Evolutionary conservation across 2,888 invertebrate genomes (phyloP).

Genomic region (Tetragonisca angustula): DNA sequence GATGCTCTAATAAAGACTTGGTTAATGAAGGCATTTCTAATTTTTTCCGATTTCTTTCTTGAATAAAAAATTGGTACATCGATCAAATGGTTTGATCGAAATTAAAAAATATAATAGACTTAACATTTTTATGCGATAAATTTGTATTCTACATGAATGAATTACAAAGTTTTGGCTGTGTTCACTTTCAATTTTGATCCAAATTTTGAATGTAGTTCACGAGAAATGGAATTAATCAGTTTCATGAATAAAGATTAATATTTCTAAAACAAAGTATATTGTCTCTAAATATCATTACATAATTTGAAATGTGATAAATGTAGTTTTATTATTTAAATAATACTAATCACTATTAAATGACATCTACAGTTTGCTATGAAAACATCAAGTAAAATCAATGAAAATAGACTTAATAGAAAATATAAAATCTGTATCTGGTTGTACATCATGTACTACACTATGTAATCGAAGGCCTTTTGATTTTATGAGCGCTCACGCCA

Average conservation of each 20-base stretch:
- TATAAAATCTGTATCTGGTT: neutral
- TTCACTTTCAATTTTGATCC: too few species aligned
- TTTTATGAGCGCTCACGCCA: slow-evolving; percentile 63
- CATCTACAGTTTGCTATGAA: neutral
- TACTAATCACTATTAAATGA: neutral
- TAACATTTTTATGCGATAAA: too few species aligned
- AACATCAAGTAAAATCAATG: neutral
- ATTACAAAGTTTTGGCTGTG: too few species aligned
- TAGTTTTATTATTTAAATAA: neutral
- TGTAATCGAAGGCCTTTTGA: slow-evolving; percentile 50
- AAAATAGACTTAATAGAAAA: neutral
- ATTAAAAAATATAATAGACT: too few species aligned
- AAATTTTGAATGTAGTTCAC: too few species aligned
- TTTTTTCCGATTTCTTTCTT: too few species aligned
- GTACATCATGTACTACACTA: slow-evolving; percentile 21
- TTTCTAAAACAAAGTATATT: neutral
- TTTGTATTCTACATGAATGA: too few species aligned
- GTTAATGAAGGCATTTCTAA: too few species aligned
- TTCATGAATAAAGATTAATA: neutral
- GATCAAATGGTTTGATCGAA: too few species aligned
- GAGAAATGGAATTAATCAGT: neutral
- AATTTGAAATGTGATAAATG: neutral
- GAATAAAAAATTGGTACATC: too few species aligned
- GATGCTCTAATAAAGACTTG: too few species aligned
- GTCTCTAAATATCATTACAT: neutral